phyloP scores from a whole-genome alignment of 2,113 vertebrate species.

The Oncorhynchus gorbuscha region DNA sequence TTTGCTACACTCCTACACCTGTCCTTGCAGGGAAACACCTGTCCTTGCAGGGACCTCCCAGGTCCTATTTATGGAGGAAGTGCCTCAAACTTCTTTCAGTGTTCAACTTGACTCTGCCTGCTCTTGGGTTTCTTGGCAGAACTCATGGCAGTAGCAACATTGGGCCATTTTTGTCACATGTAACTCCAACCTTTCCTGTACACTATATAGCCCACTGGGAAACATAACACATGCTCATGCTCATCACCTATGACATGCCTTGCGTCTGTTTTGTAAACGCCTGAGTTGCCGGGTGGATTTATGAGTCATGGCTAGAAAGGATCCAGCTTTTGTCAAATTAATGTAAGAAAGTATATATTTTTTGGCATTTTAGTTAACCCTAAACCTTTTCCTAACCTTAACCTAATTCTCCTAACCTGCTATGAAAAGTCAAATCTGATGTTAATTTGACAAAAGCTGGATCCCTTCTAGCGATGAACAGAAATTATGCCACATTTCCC shows the following conservation, averaged over 20 bases:
- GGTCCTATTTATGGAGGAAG: too few relatives aligned
- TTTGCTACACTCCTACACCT: too few relatives aligned
- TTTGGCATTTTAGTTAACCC: too few relatives aligned
- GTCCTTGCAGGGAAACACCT: not conserved
- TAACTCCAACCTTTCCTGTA: constrained; percentile 26
- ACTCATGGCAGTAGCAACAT: constrained; percentile 43
- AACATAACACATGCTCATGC: constrained; percentile 1
- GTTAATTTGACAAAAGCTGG: too few relatives aligned
- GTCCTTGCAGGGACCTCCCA: constrained; percentile 28
- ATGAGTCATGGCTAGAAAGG: constrained; percentile 5
- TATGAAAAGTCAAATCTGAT: too few relatives aligned
- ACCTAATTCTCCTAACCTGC: too few relatives aligned
- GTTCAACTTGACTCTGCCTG: constrained; percentile 4
- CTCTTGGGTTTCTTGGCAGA: constrained; percentile 41
- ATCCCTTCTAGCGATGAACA: not conserved
- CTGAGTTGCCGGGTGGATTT: constrained; percentile 5
- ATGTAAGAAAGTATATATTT: too few relatives aligned
- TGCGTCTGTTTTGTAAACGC: constrained; percentile 3
- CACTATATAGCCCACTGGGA: constrained; percentile 30
- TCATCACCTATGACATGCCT: not conserved
- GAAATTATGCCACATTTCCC: not conserved
- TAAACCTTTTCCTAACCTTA: too few relatives aligned
- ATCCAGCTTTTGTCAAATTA: too few relatives aligned
- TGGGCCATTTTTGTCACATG: constrained; percentile 45
- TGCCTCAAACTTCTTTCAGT: too few relatives aligned